Percentiles rank a stretch among this genome's conserved stretches.
These are phyloP conservation scores for Asteroscopus sphinx DNA, from an alignment of 2,888 invertebrate genomes.

Conservation along the genomic window DNA sequence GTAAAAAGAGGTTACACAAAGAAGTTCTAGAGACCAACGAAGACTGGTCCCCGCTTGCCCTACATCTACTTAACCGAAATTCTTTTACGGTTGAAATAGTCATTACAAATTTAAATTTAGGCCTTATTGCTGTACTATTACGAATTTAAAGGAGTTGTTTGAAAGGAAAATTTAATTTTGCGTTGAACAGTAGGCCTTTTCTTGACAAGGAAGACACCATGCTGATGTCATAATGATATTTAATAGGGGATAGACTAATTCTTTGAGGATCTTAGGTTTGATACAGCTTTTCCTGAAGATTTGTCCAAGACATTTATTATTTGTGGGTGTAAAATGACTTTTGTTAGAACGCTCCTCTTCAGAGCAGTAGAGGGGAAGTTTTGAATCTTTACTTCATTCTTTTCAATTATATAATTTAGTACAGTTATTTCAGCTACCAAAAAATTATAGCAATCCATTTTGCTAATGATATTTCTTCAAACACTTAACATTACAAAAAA, in stretches of 20 bases:
- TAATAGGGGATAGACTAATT: constrained; percentile 73
- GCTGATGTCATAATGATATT: constrained; percentile 72
- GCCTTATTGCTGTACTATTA: constrained; percentile 63
- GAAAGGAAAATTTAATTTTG: constrained; percentile 36
- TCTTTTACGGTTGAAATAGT: constrained; percentile 63
- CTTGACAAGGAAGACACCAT: constrained; percentile 53
- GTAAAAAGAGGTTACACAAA: constrained; percentile 75
- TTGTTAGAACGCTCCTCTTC: not conserved
- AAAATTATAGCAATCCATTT: too few species aligned
- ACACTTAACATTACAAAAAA: too few species aligned
- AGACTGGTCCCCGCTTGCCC: constrained; percentile 67
- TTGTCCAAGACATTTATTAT: constrained; percentile 14
- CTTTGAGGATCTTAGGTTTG: constrained; percentile 46
- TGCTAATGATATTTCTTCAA: too few species aligned
- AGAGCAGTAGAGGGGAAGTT: too few species aligned
- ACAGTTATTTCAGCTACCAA: too few species aligned
- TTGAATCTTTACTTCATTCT: too few species aligned
- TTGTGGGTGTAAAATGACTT: constrained; percentile 9
- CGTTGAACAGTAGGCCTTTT: constrained; percentile 44
- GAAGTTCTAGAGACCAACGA: constrained; percentile 68
- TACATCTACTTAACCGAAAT: constrained; percentile 74
- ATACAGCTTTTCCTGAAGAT: constrained; percentile 35
- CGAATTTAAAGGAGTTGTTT: constrained; percentile 29
- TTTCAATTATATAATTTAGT: too few species aligned
- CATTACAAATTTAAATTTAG: constrained; percentile 71